phyloP scores from a whole-genome alignment of 2,113 vertebrate species.

The Lagopus muta region DNA sequence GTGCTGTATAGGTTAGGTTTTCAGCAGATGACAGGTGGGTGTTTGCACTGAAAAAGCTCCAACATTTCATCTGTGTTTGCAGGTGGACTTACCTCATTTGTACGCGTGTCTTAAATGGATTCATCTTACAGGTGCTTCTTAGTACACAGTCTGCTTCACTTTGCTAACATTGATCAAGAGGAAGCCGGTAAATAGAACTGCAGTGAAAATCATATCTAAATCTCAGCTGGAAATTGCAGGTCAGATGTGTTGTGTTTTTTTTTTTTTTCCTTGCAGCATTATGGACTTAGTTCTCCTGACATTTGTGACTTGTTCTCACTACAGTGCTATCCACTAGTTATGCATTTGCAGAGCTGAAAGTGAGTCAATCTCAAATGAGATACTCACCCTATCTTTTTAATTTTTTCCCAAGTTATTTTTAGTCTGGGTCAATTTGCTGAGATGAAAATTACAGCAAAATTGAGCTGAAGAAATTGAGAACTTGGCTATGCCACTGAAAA shows the following conservation, averaged over 20 bases:
- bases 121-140: background rate
- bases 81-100: background rate
- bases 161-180: background rate
- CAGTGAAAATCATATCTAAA: background rate
- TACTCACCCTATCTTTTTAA: background rate
- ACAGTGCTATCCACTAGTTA: background rate
- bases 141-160: background rate
- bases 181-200: background rate
- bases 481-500: background rate
- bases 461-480: background rate
- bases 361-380: background rate
- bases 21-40: background rate
- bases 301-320: background rate
- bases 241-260: background rate
- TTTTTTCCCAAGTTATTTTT: background rate
- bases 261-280: rapidly evolving
- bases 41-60: background rate
- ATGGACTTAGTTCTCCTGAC: background rate
- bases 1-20: rapidly evolving
- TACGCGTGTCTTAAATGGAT: background rate
- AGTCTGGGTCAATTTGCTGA: background rate
- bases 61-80: background rate
- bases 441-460: background rate
- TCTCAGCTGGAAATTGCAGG: background rate
- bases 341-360: background rate